phyloP scores from a whole-genome alignment of 2,888 invertebrate species.

The Stegana nigrithorax region DNA sequence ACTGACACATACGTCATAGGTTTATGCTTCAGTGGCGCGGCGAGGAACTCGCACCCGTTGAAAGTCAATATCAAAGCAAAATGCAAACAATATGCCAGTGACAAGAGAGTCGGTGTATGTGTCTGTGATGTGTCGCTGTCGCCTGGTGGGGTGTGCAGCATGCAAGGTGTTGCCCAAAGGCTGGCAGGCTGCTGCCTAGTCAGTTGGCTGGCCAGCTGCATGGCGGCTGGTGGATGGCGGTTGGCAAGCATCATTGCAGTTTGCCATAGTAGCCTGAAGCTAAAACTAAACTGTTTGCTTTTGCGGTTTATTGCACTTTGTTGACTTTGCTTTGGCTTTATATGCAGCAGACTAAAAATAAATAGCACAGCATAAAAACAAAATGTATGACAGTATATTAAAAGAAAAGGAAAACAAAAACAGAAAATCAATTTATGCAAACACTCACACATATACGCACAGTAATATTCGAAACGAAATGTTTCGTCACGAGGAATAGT shows the following conservation, averaged over 20 bases:
- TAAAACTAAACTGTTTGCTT: slow-evolving; percentile 13
- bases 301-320: slow-evolving; percentile 20
- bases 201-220: not conserved
- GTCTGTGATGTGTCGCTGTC: no score
- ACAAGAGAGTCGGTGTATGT: no score
- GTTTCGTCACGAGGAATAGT: no score
- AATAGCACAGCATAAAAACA: no score
- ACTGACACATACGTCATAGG: not conserved
- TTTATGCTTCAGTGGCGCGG: not conserved
- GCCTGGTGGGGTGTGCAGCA: not conserved
- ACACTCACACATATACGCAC: no score
- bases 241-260: not conserved
- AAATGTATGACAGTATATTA: no score
- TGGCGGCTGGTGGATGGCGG: no score
- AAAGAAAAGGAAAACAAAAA: no score
- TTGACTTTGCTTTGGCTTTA: slow-evolving; percentile 16
- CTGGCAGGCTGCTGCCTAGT: no score
- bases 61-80: not conserved
- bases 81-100: not conserved
- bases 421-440: no score
- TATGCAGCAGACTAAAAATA: no score
- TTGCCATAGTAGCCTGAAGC: not conserved
- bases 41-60: not conserved
- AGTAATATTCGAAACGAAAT: no score
- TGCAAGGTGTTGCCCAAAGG: not conserved